Evolutionary conservation across 2,113 vertebrate genomes (phyloP).

Genomic region (Seriola rivoliana): DNA sequence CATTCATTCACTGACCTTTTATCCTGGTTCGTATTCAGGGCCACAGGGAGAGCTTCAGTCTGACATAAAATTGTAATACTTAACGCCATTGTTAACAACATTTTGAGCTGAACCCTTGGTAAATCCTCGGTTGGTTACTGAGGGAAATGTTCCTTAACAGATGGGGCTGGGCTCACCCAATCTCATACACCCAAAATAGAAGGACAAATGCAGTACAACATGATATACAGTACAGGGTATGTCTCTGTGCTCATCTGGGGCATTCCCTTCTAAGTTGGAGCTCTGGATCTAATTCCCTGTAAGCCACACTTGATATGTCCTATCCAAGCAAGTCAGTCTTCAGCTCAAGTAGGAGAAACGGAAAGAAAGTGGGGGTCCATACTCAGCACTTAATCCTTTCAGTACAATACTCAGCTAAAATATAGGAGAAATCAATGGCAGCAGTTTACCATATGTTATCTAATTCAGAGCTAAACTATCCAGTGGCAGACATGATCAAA

Average conservation of each 20-base stretch:
- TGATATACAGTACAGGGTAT: slow-evolving; percentile 61
- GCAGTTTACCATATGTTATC: not conserved
- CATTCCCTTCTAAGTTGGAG: slow-evolving; percentile 69
- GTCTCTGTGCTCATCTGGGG: slow-evolving; percentile 67
- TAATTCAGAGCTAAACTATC: not conserved
- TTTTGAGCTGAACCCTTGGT: slow-evolving; percentile 18
- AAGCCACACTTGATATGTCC: slow-evolving; percentile 58
- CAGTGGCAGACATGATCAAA: not conserved
- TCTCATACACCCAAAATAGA: slow-evolving; percentile 65
- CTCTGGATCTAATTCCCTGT: slow-evolving; percentile 64
- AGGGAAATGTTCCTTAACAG: slow-evolving; percentile 28
- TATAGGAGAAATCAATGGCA: not conserved
- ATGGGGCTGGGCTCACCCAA: slow-evolving; percentile 16
- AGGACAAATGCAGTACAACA: slow-evolving; percentile 64
- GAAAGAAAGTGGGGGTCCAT: not conserved
- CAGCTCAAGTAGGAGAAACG: not conserved
- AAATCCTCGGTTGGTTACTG: slow-evolving; percentile 20
- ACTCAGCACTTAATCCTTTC: slow-evolving; percentile 13
- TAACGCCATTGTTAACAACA: not conserved
- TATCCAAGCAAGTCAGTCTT: slow-evolving; percentile 16
- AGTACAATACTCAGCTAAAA: not conserved
- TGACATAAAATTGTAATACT: not conserved
- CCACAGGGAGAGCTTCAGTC: not conserved
- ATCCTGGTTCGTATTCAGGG: not conserved
- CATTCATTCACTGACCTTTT: slow-evolving; percentile 19